These are phyloP conservation scores for Morpho helenor DNA, from an alignment of 2,888 invertebrate species.

Conservation along the genomic window DNA sequence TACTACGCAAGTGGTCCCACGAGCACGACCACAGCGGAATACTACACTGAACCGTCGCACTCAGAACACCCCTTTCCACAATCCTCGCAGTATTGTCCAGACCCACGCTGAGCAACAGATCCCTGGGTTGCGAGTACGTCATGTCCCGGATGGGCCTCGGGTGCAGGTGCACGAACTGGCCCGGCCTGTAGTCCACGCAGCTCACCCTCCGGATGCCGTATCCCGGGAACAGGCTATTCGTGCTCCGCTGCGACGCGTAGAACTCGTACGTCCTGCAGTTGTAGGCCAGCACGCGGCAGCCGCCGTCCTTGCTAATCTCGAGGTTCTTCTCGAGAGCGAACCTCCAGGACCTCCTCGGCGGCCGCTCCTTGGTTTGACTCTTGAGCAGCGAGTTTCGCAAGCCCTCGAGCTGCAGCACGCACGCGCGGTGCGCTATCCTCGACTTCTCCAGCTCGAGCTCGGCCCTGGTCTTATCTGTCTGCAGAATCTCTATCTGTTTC, in stretches of 20 bases:
- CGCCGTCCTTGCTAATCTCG: conserved; percentile 83
- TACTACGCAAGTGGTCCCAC: conserved; percentile 84
- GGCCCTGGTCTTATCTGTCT: conserved; percentile 76
- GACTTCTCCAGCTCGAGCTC: conserved; percentile 80
- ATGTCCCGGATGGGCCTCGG: conserved; percentile 88
- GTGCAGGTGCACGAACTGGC: conserved; percentile 86
- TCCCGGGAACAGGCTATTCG: conserved; percentile 85
- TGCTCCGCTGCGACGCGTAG: conserved; percentile 87
- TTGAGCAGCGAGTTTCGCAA: conserved; percentile 49
- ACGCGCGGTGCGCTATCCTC: conserved; percentile 52
- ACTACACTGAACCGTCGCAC: conserved; percentile 72
- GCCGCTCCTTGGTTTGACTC: conserved; percentile 50
- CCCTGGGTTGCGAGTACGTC: conserved; percentile 82
- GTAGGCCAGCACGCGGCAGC: conserved; percentile 89
- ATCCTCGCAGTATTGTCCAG: conserved; percentile 89
- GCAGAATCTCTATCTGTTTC: conserved; percentile 78
- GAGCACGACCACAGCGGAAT: conserved; percentile 92
- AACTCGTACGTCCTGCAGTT: conserved; percentile 82
- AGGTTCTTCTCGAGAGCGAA: conserved; percentile 82
- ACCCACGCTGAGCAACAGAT: conserved; percentile 87
- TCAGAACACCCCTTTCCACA: conserved; percentile 80
- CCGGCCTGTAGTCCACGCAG: conserved; percentile 80
- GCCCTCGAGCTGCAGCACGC: conserved; percentile 48
- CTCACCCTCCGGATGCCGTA: conserved; percentile 89
- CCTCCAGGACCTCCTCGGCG: conserved; percentile 47